Evolutionary conservation across 2,797 vertebrate genomes (phyloP).

Genomic region (Falco naumanni): DNA sequence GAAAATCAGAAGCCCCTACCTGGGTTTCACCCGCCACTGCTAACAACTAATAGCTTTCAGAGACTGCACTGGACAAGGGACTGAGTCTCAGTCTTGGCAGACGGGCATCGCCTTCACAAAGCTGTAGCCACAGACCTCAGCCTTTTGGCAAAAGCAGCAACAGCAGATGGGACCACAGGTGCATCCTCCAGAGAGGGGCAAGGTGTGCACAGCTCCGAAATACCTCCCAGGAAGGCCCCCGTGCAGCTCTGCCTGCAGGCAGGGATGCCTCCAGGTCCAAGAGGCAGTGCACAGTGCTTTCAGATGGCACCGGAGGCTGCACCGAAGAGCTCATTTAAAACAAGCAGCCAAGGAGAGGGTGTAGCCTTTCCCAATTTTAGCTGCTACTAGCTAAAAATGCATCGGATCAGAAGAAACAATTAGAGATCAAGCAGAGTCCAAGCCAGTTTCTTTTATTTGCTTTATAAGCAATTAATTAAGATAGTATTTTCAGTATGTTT

Average conservation of each 20-base stretch:
- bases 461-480: neutral
- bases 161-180: neutral
- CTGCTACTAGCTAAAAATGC: neutral
- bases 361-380: neutral
- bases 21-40: neutral
- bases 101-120: neutral
- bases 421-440: neutral
- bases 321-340: neutral
- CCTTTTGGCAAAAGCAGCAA: neutral
- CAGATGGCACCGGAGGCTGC: neutral
- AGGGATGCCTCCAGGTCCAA: neutral
- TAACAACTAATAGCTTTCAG: neutral
- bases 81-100: neutral
- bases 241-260: neutral
- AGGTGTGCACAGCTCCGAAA: neutral
- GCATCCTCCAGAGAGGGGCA: neutral
- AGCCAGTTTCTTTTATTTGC: neutral
- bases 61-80: fast-evolving
- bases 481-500: neutral
- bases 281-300: fast-evolving
- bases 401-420: neutral
- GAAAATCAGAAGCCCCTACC: neutral
- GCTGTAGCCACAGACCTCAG: neutral
- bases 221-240: fast-evolving
- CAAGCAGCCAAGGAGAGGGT: neutral